Base-by-base conservation (phyloP, 2,888 invertebrate species). In the Drosophila limbata region DNA sequence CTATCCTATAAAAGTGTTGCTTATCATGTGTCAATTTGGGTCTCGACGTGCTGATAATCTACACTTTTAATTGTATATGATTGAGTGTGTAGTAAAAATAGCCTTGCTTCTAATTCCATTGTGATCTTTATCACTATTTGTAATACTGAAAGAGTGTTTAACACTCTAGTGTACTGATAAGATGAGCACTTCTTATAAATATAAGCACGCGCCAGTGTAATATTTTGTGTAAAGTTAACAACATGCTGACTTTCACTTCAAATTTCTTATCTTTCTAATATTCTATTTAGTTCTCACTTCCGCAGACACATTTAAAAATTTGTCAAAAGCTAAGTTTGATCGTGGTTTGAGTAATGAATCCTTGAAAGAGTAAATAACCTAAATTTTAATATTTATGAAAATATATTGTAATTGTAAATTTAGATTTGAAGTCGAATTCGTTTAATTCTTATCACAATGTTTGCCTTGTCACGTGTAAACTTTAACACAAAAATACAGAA, bases 11-110 rank as follows among this genome's bases (percentile, higher is more conserved):
- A 59, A 55, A 33, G 21, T 40, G 15, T 19, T 39, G 33, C 56
- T 75, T 69, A 79, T 79, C 75, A 69, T 45, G 50, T 60, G 52
- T 42, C 69, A 56, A 63, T 56, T 66, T 44, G 42, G 17, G 40
- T 31, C 17, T 45, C 44, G 33, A 42, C 25, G 31, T 21, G 3
- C 8, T 66, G 67, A 73, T 74, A 73, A 74, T 48, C 39, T n/a
- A 31, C 48, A 37, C 35, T 57, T 31, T 8, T 37, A 47, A 45
- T 15, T 35, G 31, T 19, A n/a, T 13, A 19, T 33, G 42, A 33
- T 37, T 4, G 21, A 60, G 37, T 48, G 28, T 37, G 35, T 45
- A 13, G 19, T 39, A 59, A 53, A 59, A 68, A 40, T 52, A 35
- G 39, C 19, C 35, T 42, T 51, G 55, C 15, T 42, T 19, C 19